These are phyloP conservation scores for Troglohyphantes excavatus DNA, from an alignment of 2,888 invertebrate genomes.

Conservation along the genomic window DNA sequence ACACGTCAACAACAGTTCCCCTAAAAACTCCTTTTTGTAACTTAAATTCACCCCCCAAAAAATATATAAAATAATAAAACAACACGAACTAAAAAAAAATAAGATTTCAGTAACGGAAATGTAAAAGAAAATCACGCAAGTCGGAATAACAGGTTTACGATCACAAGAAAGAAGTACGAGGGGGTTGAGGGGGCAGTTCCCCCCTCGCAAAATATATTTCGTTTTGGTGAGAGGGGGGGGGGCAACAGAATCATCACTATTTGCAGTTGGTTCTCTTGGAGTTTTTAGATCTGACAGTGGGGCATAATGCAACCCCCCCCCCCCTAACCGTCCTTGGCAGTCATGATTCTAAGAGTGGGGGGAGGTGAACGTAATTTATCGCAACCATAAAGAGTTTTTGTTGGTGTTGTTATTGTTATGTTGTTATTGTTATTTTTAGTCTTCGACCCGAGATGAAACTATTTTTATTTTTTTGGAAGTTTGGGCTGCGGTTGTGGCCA, in stretches of 20 bases:
- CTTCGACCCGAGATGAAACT: neutral
- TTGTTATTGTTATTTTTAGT: constrained; percentile 6
- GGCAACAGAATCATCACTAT: constrained; percentile 43
- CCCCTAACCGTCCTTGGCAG: constrained; percentile 2
- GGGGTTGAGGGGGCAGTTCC: neutral
- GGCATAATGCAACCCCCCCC: constrained; percentile 10
- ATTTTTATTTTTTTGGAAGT: neutral
- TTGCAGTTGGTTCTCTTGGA: constrained; percentile 19
- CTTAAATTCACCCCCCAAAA: neutral
- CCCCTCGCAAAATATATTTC: neutral
- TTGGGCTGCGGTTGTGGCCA: constrained; percentile 5
- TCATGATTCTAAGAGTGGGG: neutral
- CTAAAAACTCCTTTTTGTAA: neutral
- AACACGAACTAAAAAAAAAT: neutral
- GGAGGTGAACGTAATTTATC: constrained; percentile 39
- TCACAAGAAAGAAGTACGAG: neutral
- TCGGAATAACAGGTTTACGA: constrained; percentile 52
- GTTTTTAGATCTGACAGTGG: constrained; percentile 38
- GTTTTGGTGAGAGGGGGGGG: neutral
- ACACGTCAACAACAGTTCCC: constrained; percentile 21
- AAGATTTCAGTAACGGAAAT: constrained; percentile 13
- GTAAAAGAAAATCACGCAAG: constrained; percentile 36
- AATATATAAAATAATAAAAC: neutral
- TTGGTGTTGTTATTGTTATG: neutral
- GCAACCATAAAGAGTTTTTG: constrained; percentile 8